A percentile compares a stretch with the other conserved stretches of the same genome.
These are phyloP conservation scores for Sarcophaga carnaria DNA, from an alignment of 2,888 invertebrate genomes.

Conservation along the genomic window DNA sequence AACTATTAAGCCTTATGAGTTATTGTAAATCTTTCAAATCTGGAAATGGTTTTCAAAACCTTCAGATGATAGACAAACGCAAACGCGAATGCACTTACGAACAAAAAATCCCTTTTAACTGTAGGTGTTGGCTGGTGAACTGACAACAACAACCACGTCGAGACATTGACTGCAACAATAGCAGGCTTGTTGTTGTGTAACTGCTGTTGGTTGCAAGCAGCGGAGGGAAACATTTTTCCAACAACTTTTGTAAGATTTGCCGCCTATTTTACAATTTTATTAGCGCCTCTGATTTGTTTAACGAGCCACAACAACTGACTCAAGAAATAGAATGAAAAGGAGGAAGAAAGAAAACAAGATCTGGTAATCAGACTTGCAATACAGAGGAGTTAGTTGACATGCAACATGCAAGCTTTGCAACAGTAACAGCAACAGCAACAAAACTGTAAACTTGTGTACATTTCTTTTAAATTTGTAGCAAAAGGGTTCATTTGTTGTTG, in stretches of 20 bases:
- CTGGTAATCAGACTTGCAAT: constrained; percentile 38
- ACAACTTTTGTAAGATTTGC: constrained; percentile 64
- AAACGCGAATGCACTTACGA: too few relatives aligned
- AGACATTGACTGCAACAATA: not conserved
- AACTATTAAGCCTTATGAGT: constrained; percentile 38
- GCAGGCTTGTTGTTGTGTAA: constrained; percentile 9
- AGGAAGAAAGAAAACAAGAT: constrained; percentile 21
- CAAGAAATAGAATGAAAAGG: not conserved
- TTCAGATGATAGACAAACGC: constrained; percentile 28
- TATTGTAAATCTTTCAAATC: constrained; percentile 45
- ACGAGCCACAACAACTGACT: constrained; percentile 56
- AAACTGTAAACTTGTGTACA: constrained; percentile 16
- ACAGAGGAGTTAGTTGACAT: constrained; percentile 52
- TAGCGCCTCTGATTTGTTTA: constrained; percentile 70
- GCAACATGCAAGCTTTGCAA: constrained; percentile 23
- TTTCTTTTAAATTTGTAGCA: not conserved
- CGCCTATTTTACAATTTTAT: constrained; percentile 70
- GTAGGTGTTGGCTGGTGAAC: constrained; percentile 60
- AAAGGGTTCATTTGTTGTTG: constrained; percentile 54
- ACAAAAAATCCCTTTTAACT: constrained; percentile 39
- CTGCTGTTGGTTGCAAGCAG: constrained; percentile 38
- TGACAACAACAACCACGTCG: not conserved
- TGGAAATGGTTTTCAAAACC: constrained; percentile 39
- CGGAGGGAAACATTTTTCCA: constrained; percentile 38
- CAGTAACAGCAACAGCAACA: not conserved